These are phyloP conservation scores for Probaryconus sp. DNA, from an alignment of 1,140 invertebrate species.

Conservation along the genomic window DNA sequence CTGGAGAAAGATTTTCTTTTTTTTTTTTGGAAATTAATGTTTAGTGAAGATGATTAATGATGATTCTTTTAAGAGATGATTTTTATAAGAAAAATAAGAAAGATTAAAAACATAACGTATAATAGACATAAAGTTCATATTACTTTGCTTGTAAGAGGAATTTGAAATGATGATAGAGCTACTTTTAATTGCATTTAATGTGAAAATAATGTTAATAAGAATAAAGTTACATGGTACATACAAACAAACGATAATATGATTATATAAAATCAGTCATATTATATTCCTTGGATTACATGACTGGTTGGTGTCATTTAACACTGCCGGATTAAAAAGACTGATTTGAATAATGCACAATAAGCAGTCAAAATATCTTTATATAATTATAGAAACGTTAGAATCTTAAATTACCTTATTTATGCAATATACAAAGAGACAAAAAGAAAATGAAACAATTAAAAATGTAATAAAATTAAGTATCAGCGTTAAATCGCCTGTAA, in stretches of 20 bases:
- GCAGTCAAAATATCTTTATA: conserved; percentile 39
- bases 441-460: no score
- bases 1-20: no score
- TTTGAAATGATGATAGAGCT: conserved; percentile 9
- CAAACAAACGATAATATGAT: conserved; percentile 28
- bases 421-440: no score
- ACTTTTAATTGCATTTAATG: conserved; percentile 20
- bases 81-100: no score
- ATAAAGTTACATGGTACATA: no score
- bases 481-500: no score
- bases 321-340: conserved; percentile 26
- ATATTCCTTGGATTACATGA: conserved; percentile 24
- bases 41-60: no score
- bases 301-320: conserved; percentile 32
- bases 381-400: conserved; percentile 29
- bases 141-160: conserved; percentile 2
- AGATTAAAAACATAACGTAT: no score
- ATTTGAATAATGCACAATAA: conserved; percentile 19
- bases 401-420: conserved; percentile 18
- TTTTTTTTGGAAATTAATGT: no score
- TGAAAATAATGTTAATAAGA: conserved; percentile 22
- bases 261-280: conserved; percentile 44
- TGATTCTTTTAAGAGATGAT: no score
- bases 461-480: conserved; percentile 17
- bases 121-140: no score